Evolutionary conservation across 2,113 vertebrate genomes (phyloP).

Genomic region (Dolichotis patagonum): DNA sequence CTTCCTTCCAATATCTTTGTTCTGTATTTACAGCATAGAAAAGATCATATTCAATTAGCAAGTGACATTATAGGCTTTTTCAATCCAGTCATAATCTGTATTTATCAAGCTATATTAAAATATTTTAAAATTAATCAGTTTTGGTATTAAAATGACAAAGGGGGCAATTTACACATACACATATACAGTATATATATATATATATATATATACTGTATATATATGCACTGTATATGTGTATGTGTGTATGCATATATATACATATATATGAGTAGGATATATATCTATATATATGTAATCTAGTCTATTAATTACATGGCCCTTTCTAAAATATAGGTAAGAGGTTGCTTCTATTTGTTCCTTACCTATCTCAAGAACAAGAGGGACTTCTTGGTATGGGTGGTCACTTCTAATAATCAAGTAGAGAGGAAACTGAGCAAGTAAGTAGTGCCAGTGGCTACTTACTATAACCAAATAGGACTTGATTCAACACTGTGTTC

Average conservation of each 20-base stretch:
- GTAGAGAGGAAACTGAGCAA: background rate
- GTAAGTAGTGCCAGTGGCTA: background rate
- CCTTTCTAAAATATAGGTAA: background rate
- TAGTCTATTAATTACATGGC: background rate
- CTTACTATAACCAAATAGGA: background rate
- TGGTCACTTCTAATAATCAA: background rate
- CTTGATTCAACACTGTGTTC: background rate
- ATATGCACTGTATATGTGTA: background rate
- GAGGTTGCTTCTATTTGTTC: background rate
- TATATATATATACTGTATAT: too few species aligned
- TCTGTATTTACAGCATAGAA: background rate
- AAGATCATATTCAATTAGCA: background rate
- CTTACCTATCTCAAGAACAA: background rate
- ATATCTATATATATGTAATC: background rate
- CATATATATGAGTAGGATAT: too few species aligned
- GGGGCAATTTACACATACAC: background rate
- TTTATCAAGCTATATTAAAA: background rate
- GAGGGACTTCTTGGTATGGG: background rate
- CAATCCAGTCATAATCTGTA: background rate
- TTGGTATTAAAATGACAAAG: constrained; percentile 5
- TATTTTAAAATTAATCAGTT: background rate
- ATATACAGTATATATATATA: background rate
- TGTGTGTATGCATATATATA: too few species aligned
- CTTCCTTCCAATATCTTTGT: background rate
- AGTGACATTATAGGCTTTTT: background rate